Conservation (phyloP, 23 tunicate genomes). For the Trididemnum clinides region DNA sequence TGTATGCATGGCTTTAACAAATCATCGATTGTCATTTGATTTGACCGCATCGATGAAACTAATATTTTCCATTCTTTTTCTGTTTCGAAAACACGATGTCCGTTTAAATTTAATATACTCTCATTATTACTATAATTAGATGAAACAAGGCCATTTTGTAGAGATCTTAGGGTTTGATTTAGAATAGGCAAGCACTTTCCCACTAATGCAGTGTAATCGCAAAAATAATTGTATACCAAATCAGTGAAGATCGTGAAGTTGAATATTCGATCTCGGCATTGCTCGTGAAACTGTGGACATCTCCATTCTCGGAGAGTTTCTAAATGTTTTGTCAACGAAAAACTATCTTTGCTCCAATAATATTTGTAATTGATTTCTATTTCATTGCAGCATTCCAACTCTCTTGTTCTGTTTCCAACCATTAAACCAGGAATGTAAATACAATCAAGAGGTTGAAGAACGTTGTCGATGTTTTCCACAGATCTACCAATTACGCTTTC, state of each 20-base stretch:
- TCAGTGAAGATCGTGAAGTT: constrained; percentile 36
- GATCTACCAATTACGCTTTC: too few species aligned
- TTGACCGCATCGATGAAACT: neutral
- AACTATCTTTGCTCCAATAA: constrained; percentile 30
- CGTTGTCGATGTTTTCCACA: too few species aligned
- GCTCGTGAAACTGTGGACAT: constrained; percentile 64
- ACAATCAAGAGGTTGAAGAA: neutral
- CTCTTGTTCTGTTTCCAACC: constrained; percentile 27
- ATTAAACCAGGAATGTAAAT: constrained; percentile 35
- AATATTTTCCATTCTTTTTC: neutral
- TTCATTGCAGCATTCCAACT: constrained; percentile 53
- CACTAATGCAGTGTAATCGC: constrained; percentile 22
- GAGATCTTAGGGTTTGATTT: neutral
- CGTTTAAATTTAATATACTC: too few species aligned
- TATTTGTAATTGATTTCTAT: neutral
- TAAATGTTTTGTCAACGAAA: constrained; percentile 40
- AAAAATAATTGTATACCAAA: constrained; percentile 55
- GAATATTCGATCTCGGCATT: constrained; percentile 39
- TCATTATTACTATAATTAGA: neutral
- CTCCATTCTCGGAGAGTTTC: constrained; percentile 49
- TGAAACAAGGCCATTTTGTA: neutral
- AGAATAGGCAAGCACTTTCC: constrained; percentile 16
- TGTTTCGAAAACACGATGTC: neutral
- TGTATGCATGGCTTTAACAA: constrained; percentile 64
- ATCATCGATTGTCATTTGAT: constrained; percentile 13